These are phyloP conservation scores for Hyposoter didymator DNA, from an alignment of 2,888 invertebrate species.

Conservation along the genomic window DNA sequence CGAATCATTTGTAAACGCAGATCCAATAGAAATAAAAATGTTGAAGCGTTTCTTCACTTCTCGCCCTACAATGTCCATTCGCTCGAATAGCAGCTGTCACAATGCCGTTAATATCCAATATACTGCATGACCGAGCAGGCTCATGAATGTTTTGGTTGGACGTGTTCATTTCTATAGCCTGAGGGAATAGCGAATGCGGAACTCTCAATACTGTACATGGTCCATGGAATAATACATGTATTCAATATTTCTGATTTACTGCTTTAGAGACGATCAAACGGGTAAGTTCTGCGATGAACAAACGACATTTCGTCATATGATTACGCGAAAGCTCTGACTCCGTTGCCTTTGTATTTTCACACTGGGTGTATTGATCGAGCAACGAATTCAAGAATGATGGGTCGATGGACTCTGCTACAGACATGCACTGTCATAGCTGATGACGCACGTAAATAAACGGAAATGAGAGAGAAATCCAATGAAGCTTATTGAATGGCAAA, in stretches of 20 bases:
- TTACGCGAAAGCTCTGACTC: not conserved
- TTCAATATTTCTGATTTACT: not conserved
- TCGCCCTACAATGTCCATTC: conserved; percentile 38
- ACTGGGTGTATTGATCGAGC: conserved; percentile 6
- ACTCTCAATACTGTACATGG: conserved; percentile 22
- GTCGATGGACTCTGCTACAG: not conserved
- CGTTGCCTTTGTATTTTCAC: conserved; percentile 19
- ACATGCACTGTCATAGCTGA: conserved; percentile 1
- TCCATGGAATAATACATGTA: conserved; percentile 12
- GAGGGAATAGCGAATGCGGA: conserved; percentile 6
- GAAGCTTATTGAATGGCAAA: conserved; percentile 12
- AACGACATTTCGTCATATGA: conserved; percentile 23
- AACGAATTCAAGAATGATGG: conserved; percentile 9
- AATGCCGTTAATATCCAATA: conserved; percentile 54
- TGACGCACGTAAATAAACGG: conserved; percentile 3
- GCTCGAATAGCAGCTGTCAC: conserved; percentile 37
- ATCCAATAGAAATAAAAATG: not conserved
- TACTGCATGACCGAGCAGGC: conserved; percentile 15
- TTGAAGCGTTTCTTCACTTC: conserved; percentile 9
- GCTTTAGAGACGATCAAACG: conserved; percentile 1
- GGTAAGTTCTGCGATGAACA: not conserved
- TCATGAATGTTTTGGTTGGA: conserved; percentile 33
- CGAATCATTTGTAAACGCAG: not conserved
- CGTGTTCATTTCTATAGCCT: conserved; percentile 9
- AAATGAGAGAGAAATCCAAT: conserved; percentile 5